Evolutionary conservation across 2,113 vertebrate genomes (phyloP), one percentile per base, ranked within the genome.

Genomic region (Origma solitaria): DNA sequence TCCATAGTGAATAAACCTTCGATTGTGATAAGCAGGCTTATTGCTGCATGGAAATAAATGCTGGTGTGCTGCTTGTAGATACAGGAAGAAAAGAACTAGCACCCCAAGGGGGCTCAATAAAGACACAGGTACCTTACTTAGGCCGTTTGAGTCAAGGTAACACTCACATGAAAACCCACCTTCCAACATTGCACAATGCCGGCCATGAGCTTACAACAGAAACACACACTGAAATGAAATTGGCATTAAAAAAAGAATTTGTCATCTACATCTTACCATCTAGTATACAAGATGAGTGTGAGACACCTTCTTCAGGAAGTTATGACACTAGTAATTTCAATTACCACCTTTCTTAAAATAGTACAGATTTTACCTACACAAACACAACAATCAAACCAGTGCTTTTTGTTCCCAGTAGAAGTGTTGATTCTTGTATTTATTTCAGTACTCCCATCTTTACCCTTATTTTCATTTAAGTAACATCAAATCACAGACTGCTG

Each of bases 91-190:
- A 70, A 82, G 25, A 71, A 23, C 9, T 30, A 69, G 18, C 33
- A 53, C 5, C 42, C 64, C 30, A 80, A 42, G 4, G 11, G 28
- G 6, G 2, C 68, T 86, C 66, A 44, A 33, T 61, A 68, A 70
- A 49, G 44, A 47, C 27, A 66, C 1, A 64, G 35, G 0, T 38
- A 64, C 5, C 33, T 60, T 37, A 14, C 10, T 70, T 17, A 15
- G 2, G 17, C 0, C 0, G 24, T n/a, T 58, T 53, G 28, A 84
- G n/a, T 8, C 7, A 9, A 65, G 83, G 8, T 24, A 64, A 35
- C 8, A 24, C 15, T 68, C 27, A 84, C 24, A 9, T n/a, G 45
- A 66, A 17, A 75, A 47, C 7, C 7, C 21, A 57, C 4, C 47
- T 66, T 50, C 23, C 4, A 51, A 66, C 7, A 60, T 13, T 28